Evolutionary conservation across 2,888 invertebrate genomes (phyloP), one percentile per base, ranked within the genome.

Genomic region (Siphonodentalium dalli): DNA sequence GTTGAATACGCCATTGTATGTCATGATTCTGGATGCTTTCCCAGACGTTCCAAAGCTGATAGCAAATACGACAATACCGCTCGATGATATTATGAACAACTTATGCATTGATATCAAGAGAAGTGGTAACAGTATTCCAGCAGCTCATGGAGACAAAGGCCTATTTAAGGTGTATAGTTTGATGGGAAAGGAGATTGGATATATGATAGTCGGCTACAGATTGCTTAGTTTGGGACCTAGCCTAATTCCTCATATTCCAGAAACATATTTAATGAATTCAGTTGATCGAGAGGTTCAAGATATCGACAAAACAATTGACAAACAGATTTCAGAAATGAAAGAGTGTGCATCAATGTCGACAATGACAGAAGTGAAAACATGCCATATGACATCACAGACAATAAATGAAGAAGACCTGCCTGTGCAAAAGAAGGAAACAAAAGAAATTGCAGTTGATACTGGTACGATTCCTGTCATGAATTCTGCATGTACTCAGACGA

Each of bases 121-220:
- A 33, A 58, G 67, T 54, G 78, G 80, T n/a, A 47, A 71, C 9
- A 70, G 75, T 9, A 71, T 76, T 1, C 80, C 80, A n/a, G 67
- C 72, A 23, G 75, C 74, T 6, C 74, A 77, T 58, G 78, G 77
- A 15, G 75, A 76, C 44, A 75, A 75, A 55, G 78, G 78, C 13
- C 51, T 73, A 5, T 77, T 72, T 47, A 75, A 73, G 45, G 59
- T 80, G 4, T 78, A 72, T 59, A 80, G 72, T 54, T 58, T 80
- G 24, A 80, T 80, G 79, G 79, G 79, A 21, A 73, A 69, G 50
- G 74, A 77, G 60, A 71, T 79, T 39, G 80, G 80, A 4, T 71
- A 74, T 48, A 66, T 78, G 50, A 68, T 70, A 5, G 48, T 80
- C 7, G 78, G 76, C 13, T 75, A 71, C 45, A 49, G 79, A 39